phyloP scores from a whole-genome alignment of 2,888 invertebrate genomes.

The Cinara cedri region DNA sequence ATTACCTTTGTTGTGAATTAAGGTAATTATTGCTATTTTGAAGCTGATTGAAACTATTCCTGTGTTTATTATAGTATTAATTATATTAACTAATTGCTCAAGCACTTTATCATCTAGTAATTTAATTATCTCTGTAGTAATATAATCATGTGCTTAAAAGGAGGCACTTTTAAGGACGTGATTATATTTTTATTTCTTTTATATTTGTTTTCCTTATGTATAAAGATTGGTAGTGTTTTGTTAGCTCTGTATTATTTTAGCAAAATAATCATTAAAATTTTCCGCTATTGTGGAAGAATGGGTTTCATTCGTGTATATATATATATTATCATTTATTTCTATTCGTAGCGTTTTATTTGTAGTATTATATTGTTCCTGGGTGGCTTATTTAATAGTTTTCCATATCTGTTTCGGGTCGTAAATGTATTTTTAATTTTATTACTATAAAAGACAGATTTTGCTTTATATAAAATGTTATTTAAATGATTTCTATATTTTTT shows the following conservation, averaged over 20 bases:
- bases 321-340: slow-evolving; percentile 2
- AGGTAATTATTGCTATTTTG: no score
- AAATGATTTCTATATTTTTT: slow-evolving; percentile 28
- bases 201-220: slow-evolving; percentile 10
- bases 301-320: background rate
- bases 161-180: background rate
- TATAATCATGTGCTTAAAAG: background rate
- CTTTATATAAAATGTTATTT: background rate
- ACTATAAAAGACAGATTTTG: slow-evolving; percentile 7
- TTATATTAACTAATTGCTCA: background rate
- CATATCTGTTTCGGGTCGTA: background rate
- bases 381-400: slow-evolving; percentile 21
- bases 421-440: slow-evolving; percentile 23
- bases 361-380: background rate
- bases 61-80: background rate
- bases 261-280: no score
- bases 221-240: background rate
- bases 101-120: background rate
- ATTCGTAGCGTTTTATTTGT: slow-evolving; percentile 3
- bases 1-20: background rate
- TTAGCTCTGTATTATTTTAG: background rate
- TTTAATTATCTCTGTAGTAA: slow-evolving; percentile 4
- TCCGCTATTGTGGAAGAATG: slow-evolving; percentile 2
- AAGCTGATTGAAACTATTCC: background rate
- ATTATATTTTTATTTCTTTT: slow-evolving; percentile 4